These are phyloP conservation scores for Drosophila recens DNA, from an alignment of 2,888 invertebrate species.

Conservation along the genomic window DNA sequence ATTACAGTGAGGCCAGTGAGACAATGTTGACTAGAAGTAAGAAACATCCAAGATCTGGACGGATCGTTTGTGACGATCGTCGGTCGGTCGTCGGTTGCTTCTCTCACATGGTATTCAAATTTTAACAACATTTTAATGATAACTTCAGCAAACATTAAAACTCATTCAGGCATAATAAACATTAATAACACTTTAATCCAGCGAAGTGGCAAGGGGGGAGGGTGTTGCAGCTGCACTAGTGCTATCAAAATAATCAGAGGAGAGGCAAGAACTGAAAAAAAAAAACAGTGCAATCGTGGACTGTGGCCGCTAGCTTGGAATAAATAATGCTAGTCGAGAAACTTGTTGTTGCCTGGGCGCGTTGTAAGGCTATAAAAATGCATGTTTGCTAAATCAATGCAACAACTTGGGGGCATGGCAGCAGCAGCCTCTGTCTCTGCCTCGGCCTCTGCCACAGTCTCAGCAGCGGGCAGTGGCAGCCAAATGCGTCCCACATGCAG, in stretches of 20 bases:
- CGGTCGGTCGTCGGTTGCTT: conserved; percentile 43
- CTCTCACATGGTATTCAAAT: conserved; percentile 81
- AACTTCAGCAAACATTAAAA: conserved; percentile 83
- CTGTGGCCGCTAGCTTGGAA: conserved; percentile 70
- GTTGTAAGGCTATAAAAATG: conserved; percentile 79
- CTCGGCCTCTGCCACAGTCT: conserved; percentile 23
- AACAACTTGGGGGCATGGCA: conserved; percentile 81
- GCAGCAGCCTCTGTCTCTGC: conserved; percentile 42
- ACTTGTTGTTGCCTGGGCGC: conserved; percentile 78
- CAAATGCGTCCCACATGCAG: conserved; percentile 70
- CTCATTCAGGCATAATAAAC: conserved; percentile 83
- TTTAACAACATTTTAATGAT: conserved; percentile 83
- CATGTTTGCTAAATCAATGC: conserved; percentile 83
- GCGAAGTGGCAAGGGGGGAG: conserved; percentile 23
- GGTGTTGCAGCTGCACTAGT: conserved; percentile 52
- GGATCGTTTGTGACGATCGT: conserved; percentile 33
- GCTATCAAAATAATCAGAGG: conserved; percentile 80
- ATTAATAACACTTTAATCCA: conserved; percentile 84
- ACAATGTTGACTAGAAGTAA: conserved; percentile 51
- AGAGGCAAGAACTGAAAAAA: conserved; percentile 38
- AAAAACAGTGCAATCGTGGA: conserved; percentile 71
- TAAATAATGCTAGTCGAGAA: conserved; percentile 76
- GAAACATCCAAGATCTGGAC: conserved; percentile 25
- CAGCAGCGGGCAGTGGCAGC: conserved; percentile 38
- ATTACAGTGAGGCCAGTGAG: conserved; percentile 61